Base-by-base conservation (phyloP, 2,113 vertebrate species). In the Peromyscus maniculatus region DNA sequence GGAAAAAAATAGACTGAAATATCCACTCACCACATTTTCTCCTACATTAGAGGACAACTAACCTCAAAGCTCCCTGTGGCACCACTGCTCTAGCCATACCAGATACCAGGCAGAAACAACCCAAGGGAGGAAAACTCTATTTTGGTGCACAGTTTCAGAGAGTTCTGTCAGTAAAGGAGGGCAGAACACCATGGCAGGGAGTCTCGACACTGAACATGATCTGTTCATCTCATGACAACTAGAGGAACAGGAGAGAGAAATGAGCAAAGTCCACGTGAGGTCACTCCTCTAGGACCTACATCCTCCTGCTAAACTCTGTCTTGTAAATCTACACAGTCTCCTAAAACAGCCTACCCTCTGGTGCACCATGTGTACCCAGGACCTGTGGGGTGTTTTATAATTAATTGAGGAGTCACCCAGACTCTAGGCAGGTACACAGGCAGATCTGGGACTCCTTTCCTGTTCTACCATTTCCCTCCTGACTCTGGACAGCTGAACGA, bases 221-320 rank as follows among this genome's bases (percentile, higher is more conserved):
- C 24, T n/a, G 21, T 11, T 74, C 55, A 39, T 21, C 36, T 31
- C 46, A 9, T 2, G 15, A n/a, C 13, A 89, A 31, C 33, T 33
- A 89, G 69, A 28, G 36, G 69, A 33, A 89, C 33, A 74, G 15
- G 52, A 74, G 43, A 39, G 39, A 31, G 36, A 39, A 39, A 59
- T 17, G n/a, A 59, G 11, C 24, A 74, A 39, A 31, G 9, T 11
- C 19, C 26, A 11, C 19, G 36, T 72, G 21, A 39, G 52, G 15
- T 1, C 16, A 13, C 8, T 28, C 55, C 52, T 57, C 52, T 26
- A 43, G 7, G 26, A 33, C 69, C n/a, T 43, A 33, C 0, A 0
- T 43, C 24, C 49, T 74, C n/a, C 69, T 59, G 33, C 22, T 28
- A 28, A 72, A 39, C 22, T n/a, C 22, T 11, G 2, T 24, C 49